Evolutionary conservation across 2,113 vertebrate species (phyloP).

Genomic region (Willisornis vidua): DNA sequence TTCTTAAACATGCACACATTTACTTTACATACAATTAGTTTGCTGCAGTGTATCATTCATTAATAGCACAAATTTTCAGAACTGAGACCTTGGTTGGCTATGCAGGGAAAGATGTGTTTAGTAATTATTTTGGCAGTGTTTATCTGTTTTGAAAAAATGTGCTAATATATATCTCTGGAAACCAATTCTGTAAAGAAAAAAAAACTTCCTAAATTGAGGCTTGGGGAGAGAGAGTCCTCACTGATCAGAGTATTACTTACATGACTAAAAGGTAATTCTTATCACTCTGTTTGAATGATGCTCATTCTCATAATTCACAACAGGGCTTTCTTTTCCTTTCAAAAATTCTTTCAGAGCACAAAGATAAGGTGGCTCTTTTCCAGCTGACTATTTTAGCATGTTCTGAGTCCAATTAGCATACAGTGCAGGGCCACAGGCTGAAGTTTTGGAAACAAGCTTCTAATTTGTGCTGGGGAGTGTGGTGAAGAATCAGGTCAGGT

Average conservation of each 20-base stretch:
- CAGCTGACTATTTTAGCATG: neutral
- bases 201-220: conserved; percentile 26
- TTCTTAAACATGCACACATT: conserved; percentile 69
- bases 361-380: conserved; percentile 34
- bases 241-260: conserved; percentile 16
- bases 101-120: conserved; percentile 59
- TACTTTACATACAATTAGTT: conserved; percentile 76
- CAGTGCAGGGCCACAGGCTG: neutral
- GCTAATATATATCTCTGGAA: conserved; percentile 47
- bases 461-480: neutral
- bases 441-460: neutral
- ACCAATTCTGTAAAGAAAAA: conserved; percentile 45
- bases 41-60: conserved; percentile 63
- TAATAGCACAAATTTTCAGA: conserved; percentile 58
- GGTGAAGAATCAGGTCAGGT: neutral
- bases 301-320: conserved; percentile 33
- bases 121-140: conserved; percentile 68
- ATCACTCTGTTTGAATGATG: conserved; percentile 14
- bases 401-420: neutral
- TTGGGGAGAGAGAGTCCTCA: neutral
- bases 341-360: conserved; percentile 28
- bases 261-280: conserved; percentile 50
- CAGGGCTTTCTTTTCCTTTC: conserved; percentile 32
- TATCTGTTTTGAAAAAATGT: conserved; percentile 53
- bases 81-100: conserved; percentile 2